Conservation (phyloP, 2,888 invertebrate genomes). For the Pristionchus mayeri region DNA sequence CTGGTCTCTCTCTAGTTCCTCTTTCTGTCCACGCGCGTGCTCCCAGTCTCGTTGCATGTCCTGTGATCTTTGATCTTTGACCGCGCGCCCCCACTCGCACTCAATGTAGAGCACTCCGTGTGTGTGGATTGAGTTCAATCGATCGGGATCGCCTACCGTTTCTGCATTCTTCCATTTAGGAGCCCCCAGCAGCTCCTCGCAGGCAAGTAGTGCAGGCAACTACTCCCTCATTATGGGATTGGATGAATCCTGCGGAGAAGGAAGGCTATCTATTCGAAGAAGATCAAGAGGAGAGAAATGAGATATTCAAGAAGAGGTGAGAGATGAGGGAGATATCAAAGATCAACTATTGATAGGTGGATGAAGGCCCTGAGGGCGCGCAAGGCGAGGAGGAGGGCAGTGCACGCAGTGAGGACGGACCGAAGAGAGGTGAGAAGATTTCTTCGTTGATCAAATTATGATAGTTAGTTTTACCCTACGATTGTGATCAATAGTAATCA, state of each 20-base stretch:
- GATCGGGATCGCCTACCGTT: neutral
- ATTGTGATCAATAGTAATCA: too few species aligned
- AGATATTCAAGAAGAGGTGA: conserved; percentile 49
- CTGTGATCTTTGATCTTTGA: conserved; percentile 10
- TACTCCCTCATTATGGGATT: conserved; percentile 46
- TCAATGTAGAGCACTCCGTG: neutral
- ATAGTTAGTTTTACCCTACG: too few species aligned
- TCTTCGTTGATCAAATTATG: too few species aligned
- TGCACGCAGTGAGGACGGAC: neutral
- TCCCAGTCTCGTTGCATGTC: neutral
- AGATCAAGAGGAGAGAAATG: neutral
- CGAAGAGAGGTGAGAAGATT: neutral
- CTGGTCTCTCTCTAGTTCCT: neutral
- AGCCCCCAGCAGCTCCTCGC: conserved; percentile 19
- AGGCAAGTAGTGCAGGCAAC: conserved; percentile 42
- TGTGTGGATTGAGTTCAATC: neutral
- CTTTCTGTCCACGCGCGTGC: neutral
- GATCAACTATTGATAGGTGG: conserved; percentile 36
- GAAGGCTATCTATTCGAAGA: conserved; percentile 45
- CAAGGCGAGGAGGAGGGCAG: conserved; percentile 1
- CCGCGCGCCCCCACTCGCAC: conserved; percentile 29
- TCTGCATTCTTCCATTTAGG: conserved; percentile 22
- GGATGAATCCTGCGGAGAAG: conserved; percentile 40
- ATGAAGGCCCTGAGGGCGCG: conserved; percentile 5
- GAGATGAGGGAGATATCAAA: neutral